A percentile compares a stretch with the other conserved stretches of the same genome.
Conservation (phyloP, 1,140 invertebrate genomes). For the Zophobas atratus region DNA sequence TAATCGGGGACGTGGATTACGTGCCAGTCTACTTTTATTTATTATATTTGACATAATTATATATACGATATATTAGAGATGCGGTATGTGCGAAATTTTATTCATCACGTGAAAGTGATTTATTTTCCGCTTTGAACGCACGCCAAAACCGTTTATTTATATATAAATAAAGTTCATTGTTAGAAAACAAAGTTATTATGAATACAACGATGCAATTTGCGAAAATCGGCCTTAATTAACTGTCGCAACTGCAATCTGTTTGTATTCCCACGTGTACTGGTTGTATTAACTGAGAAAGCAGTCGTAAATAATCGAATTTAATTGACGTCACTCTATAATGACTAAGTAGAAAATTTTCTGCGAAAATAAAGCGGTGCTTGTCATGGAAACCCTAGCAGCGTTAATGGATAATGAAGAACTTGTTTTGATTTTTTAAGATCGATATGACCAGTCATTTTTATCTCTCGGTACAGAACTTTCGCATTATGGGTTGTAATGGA, state of each 20-base stretch:
- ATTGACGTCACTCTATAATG: conserved; percentile 30
- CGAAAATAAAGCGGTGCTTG: conserved; percentile 20
- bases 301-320: conserved; percentile 25
- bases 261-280: not conserved
- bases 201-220: conserved; percentile 18
- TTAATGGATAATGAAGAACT: conserved; percentile 16
- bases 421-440: conserved; percentile 16
- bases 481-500: no score
- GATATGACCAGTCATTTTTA: not conserved
- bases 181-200: conserved; percentile 9
- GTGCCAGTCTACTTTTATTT: no score
- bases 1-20: no score
- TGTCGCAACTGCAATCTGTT: not conserved
- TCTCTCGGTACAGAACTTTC: not conserved
- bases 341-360: conserved; percentile 32
- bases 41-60: no score
- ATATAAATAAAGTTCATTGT: conserved; percentile 9
- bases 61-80: not conserved
- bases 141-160: conserved; percentile 17
- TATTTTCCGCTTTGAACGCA: conserved; percentile 7
- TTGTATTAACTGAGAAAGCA: conserved; percentile 2
- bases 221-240: not conserved
- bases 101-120: conserved; percentile 7
- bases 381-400: conserved; percentile 22
- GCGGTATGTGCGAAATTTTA: not conserved